phyloP scores from a whole-genome alignment of 2,797 vertebrate species.

The Tenualosa ilisha region DNA sequence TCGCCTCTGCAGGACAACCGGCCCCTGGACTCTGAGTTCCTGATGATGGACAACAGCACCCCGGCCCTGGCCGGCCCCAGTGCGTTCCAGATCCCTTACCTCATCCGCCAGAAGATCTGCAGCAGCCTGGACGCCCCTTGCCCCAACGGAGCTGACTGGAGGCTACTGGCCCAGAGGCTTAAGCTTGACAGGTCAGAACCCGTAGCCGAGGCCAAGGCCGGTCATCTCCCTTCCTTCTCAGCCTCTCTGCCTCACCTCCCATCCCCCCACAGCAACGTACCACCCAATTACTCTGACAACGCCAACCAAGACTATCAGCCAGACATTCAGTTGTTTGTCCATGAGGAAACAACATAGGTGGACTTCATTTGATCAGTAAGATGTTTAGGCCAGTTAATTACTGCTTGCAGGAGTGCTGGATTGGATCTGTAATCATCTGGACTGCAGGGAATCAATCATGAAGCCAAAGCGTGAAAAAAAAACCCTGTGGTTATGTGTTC shows the following conservation, averaged over 20 bases:
- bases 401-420: constrained; percentile 66
- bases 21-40: constrained; percentile 84
- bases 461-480: constrained; percentile 3
- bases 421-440: constrained; percentile 60
- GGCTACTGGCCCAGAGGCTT: constrained; percentile 95
- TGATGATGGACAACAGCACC: constrained; percentile 86
- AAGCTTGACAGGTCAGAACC: constrained; percentile 89
- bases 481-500: neutral
- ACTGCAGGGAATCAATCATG: constrained; percentile 69
- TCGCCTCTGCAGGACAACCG: constrained; percentile 81
- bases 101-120: constrained; percentile 99
- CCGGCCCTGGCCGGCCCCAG: constrained; percentile 96
- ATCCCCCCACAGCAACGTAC: constrained; percentile 23
- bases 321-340: constrained; percentile 65
- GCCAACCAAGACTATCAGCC: constrained; percentile 55
- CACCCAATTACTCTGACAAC: constrained; percentile 51
- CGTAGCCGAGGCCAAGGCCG: neutral
- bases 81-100: constrained; percentile 99
- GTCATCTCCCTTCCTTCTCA: neutral
- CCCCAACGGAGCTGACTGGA: constrained; percentile 94
- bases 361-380: constrained; percentile 75
- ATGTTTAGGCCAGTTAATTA: constrained; percentile 74
- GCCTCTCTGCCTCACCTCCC: neutral
- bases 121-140: constrained; percentile 93
- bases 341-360: constrained; percentile 72